These are phyloP conservation scores for Acronicta leporina DNA, from an alignment of 2,888 invertebrate species.

Conservation along the genomic window DNA sequence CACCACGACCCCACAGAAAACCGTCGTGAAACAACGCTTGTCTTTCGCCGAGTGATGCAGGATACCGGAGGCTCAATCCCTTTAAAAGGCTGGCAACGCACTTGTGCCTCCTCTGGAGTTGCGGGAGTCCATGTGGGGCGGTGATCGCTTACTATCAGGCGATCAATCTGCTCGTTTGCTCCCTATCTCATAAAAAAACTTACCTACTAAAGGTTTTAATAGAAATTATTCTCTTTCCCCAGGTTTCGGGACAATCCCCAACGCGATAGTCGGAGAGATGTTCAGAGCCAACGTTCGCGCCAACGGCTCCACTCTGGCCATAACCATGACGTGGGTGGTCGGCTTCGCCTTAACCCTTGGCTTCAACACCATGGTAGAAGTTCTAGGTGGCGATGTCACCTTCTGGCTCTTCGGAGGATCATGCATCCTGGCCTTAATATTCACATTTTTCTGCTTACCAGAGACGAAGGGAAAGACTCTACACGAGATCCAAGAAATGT, in stretches of 20 bases:
- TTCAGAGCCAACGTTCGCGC: constrained; percentile 65
- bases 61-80: no score
- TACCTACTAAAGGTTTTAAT: no score
- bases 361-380: constrained; percentile 59
- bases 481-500: constrained; percentile 67
- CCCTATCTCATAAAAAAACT: no score
- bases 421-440: constrained; percentile 61
- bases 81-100: no score
- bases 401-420: constrained; percentile 67
- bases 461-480: constrained; percentile 69
- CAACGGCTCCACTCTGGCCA: constrained; percentile 63
- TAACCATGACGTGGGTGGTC: constrained; percentile 63
- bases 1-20: no score
- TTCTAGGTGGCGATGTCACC: constrained; percentile 62
- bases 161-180: no score
- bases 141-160: no score
- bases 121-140: no score
- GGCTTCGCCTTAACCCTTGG: constrained; percentile 63
- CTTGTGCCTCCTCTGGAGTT: no score
- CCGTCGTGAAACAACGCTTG: no score
- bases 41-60: no score
- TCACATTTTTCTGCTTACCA: constrained; percentile 62
- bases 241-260: constrained; percentile 69
- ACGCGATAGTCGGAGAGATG: constrained; percentile 67
- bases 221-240: constrained; percentile 12